Conservation (phyloP, 2,888 invertebrate species). For the Temnothorax rugatulus region DNA sequence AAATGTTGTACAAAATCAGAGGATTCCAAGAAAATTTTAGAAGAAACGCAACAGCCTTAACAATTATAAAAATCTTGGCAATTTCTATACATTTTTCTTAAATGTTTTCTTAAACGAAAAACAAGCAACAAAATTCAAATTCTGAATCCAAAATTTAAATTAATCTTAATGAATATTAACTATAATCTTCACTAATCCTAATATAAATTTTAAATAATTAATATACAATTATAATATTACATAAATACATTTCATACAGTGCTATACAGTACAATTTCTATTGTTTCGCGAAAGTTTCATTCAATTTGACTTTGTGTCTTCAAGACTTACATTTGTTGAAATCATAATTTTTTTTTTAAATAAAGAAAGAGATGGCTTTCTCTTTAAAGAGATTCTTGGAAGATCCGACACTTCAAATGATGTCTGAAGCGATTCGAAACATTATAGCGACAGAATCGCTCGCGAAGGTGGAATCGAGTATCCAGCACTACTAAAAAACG, state of each 20-base stretch:
- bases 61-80: constrained; percentile 6
- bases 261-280: background rate
- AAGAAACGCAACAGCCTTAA: constrained; percentile 14
- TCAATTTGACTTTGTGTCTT: background rate
- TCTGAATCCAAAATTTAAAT: background rate
- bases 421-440: background rate
- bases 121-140: background rate
- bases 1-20: background rate
- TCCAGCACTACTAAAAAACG: background rate
- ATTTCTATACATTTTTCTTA: background rate
- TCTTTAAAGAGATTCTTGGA: background rate
- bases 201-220: background rate
- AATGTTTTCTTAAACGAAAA: background rate
- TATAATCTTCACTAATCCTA: background rate
- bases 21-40: background rate
- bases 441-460: background rate
- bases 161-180: background rate
- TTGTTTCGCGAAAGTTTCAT: background rate
- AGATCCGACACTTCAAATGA: background rate
- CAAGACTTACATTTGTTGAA: constrained; percentile 14
- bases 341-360: background rate
- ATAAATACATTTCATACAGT: background rate
- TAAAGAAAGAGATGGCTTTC: background rate
- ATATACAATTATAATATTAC: background rate
- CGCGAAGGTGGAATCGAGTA: background rate